A percentile compares a stretch with the other conserved stretches of the same genome.
Conservation (phyloP, 2,888 invertebrate species). For the Eupeodes luniger region DNA sequence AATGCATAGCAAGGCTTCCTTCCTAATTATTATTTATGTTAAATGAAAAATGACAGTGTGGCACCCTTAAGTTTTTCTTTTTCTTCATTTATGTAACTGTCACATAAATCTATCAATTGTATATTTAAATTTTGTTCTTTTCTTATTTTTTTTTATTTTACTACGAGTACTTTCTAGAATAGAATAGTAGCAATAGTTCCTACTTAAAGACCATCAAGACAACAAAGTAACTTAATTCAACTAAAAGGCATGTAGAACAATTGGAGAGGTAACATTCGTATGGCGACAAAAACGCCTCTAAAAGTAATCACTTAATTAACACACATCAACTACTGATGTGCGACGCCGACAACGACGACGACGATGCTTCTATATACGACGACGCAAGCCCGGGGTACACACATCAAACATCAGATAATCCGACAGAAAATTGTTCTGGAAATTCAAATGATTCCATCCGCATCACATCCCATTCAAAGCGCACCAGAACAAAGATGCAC, state of each 20-base stretch:
- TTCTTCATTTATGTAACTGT: slow-evolving; percentile 21
- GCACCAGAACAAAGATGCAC: neutral
- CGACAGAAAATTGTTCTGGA: neutral
- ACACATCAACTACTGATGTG: slow-evolving; percentile 39
- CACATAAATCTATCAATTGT: slow-evolving; percentile 70
- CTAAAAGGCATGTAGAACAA: neutral
- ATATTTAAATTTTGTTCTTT: slow-evolving; percentile 34
- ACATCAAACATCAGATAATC: neutral
- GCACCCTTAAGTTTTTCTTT: slow-evolving; percentile 49
- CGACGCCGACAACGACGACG: too few relatives aligned
- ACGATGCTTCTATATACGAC: neutral
- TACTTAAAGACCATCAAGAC: neutral
- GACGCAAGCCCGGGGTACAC: neutral
- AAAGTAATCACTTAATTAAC: slow-evolving; percentile 72
- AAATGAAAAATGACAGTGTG: slow-evolving; percentile 56
- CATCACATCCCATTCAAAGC: neutral
- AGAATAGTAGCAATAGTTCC: neutral
- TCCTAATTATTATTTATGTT: too few relatives aligned
- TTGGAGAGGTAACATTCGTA: neutral
- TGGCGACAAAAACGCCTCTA: slow-evolving; percentile 24
- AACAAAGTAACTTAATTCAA: neutral
- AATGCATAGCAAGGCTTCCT: too few relatives aligned
- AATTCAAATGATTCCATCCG: neutral
- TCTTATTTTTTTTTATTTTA: too few relatives aligned
- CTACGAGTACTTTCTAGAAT: too few relatives aligned